Evolutionary conservation across 1,140 invertebrate genomes (phyloP).

Genomic region (Hermatobates lingyangjiaoensis): DNA sequence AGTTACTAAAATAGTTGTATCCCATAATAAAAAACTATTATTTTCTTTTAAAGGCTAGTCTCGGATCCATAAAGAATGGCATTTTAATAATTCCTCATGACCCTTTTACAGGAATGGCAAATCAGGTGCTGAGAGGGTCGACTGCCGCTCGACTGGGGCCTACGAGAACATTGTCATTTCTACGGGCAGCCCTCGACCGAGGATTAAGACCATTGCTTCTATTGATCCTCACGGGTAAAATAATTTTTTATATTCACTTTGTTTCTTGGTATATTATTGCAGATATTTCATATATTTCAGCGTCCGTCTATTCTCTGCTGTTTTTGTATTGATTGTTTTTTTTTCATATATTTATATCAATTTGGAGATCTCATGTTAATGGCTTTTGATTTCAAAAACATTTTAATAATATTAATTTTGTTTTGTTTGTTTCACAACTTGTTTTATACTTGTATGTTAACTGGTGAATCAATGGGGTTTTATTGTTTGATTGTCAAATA

Average conservation of each 20-base stretch:
- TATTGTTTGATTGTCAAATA: no score
- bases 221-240: neutral
- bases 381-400: no score
- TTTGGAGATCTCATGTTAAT: no score
- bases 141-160: conserved; percentile 4
- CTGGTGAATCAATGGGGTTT: no score
- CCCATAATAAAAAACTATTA: neutral
- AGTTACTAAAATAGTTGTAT: neutral
- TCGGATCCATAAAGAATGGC: neutral
- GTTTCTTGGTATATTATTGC: neutral
- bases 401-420: no score
- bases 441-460: no score
- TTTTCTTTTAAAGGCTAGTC: neutral
- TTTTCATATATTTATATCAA: no score
- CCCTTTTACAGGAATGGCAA: neutral
- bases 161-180: conserved; percentile 13
- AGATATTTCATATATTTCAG: conserved; percentile 1
- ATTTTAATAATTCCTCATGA: neutral
- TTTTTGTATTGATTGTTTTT: neutral
- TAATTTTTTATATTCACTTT: neutral
- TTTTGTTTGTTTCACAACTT: no score
- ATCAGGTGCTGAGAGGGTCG: neutral
- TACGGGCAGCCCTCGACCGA: conserved; percentile 32
- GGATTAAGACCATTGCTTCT: conserved; percentile 35
- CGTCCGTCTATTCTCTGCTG: neutral